Base-by-base conservation (phyloP, 2,113 vertebrate genomes). In the Platysternon megacephalum region DNA sequence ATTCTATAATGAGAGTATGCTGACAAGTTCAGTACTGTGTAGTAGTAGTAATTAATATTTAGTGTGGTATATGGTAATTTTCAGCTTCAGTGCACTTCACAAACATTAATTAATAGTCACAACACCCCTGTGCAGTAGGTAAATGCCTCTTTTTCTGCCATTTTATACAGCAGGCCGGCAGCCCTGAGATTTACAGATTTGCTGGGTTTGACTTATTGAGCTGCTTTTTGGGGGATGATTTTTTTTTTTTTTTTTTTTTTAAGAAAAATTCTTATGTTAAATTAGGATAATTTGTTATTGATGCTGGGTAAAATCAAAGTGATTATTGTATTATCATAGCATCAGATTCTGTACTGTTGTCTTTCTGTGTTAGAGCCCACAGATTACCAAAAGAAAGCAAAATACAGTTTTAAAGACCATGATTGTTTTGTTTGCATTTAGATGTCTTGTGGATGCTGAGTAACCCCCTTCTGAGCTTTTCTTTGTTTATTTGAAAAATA, bases 41-140 rank as follows among this genome's bases (percentile, higher is more conserved):
- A 88, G 74, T 95, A 86, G 93, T 91, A 85, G 89, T 97, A 96
- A 97, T 97, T 97, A 97, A 95, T 97, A 97, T 96, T 97, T 97
- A 97, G 90, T 19, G 5, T n/a, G 24, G 65, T 97, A 93, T 97
- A 95, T 95, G 85, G 96, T 95, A 93, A 97, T 95, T 97, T 97
- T 93, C 92, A 93, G 95, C 95, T 91, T 95, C 92, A 55, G n/a
- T 58, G 92, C 90, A 44, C 92, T 91, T 97, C 91, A 95, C 95
- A 97, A 97, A 97, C 91, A 94, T 92, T 97, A 95, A 97, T 97
- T 97, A 97, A 91, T 94, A 96, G 95, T 96, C 93, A 90, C 56
- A 91, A 92, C 89, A 93, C 89, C 89, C 53, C 94, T 94, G 84
- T 93, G 79, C 87, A 84, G 87, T 79, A 97, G 93, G 96, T 97